These are phyloP conservation scores for Myrmecophaga tridactyla DNA, from an alignment of 2,113 vertebrate species.

Conservation along the genomic window DNA sequence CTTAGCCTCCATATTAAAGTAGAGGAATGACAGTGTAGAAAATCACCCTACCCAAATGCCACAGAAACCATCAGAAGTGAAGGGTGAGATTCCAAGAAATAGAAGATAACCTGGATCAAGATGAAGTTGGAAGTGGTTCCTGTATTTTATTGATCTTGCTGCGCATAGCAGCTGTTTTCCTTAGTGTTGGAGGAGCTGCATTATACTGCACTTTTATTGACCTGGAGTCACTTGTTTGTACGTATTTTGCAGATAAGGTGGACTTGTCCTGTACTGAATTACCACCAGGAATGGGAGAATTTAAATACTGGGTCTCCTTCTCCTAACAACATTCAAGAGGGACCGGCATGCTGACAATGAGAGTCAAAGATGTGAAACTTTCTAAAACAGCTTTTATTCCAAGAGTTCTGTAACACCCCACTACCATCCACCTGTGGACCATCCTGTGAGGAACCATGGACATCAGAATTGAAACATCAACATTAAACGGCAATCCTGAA, in stretches of 20 bases:
- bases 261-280: conserved; percentile 91
- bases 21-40: conserved; percentile 81
- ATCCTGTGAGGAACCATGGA: conserved; percentile 48
- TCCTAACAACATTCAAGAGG: conserved; percentile 81
- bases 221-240: conserved; percentile 92
- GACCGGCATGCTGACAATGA: conserved; percentile 14
- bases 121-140: conserved; percentile 92
- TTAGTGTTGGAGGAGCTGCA: conserved; percentile 94
- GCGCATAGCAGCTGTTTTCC: conserved; percentile 93
- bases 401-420: conserved; percentile 57
- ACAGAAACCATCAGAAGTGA: conserved; percentile 88
- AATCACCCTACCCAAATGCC: conserved; percentile 77
- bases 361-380: conserved; percentile 55
- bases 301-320: conserved; percentile 89
- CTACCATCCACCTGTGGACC: conserved; percentile 9
- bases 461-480: conserved; percentile 5
- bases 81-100: conserved; percentile 94
- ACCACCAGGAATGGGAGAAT: conserved; percentile 84
- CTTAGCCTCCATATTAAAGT: conserved; percentile 96
- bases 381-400: conserved; percentile 58
- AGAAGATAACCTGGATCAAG: conserved; percentile 93
- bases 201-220: conserved; percentile 94
- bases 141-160: conserved; percentile 93
- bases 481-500: conserved; percentile 58
- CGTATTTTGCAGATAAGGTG: conserved; percentile 92